Conservation (phyloP, 1,140 invertebrate species). For the Drosophila chauvacae region DNA sequence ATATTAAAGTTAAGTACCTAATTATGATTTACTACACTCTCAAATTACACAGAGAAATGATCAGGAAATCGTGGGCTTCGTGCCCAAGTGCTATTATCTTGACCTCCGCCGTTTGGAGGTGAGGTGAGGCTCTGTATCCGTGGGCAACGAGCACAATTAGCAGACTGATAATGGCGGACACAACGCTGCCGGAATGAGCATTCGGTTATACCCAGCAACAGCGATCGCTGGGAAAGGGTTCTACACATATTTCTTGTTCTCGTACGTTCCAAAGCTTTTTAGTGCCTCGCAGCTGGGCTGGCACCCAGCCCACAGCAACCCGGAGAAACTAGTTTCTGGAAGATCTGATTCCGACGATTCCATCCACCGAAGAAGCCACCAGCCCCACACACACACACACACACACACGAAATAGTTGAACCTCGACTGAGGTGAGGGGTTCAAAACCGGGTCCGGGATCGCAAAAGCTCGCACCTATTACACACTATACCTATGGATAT, state of each 20-base stretch:
- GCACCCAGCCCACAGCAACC: background rate
- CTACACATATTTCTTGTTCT: constrained; percentile 22
- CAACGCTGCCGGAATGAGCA: constrained; percentile 2
- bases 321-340: constrained; percentile 56
- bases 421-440: background rate
- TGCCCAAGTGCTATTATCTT: constrained; percentile 26
- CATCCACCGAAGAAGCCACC: constrained; percentile 25
- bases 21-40: background rate
- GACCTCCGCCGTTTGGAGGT: background rate
- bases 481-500: background rate
- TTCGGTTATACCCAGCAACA: constrained; percentile 30
- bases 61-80: constrained; percentile 10
- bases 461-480: constrained; percentile 19
- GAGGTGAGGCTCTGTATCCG: constrained; percentile 1
- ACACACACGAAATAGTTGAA: constrained; percentile 34
- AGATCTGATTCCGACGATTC: constrained; percentile 18
- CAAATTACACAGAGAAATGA: background rate
- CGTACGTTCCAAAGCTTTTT: constrained; percentile 38
- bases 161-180: constrained; percentile 34
- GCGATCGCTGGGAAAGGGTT: constrained; percentile 35
- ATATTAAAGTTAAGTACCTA: background rate
- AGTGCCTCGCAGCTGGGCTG: constrained; percentile 28
- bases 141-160: constrained; percentile 25
- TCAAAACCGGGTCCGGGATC: constrained; percentile 14
- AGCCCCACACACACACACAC: constrained; percentile 15